Percentiles rank a stretch among this genome's conserved stretches.
These are phyloP conservation scores for Aleiodes testaceus DNA, from an alignment of 2,888 invertebrate genomes.

Conservation along the genomic window DNA sequence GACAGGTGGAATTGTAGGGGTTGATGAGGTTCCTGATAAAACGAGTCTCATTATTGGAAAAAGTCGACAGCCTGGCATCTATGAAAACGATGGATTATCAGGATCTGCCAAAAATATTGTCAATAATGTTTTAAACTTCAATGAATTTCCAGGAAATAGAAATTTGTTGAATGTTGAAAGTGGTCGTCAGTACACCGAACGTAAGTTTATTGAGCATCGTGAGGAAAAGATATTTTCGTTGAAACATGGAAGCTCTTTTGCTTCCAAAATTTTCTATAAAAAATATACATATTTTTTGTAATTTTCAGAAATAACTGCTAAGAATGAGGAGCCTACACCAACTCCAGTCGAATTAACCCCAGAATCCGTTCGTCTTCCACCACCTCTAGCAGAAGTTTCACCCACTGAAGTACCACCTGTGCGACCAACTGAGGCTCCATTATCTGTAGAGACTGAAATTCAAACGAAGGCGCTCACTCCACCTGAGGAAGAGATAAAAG, in stretches of 20 bases:
- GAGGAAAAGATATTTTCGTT: slow-evolving; percentile 19
- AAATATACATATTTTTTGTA: no score
- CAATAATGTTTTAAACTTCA: slow-evolving; percentile 56
- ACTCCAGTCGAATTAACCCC: not conserved
- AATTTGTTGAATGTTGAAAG: slow-evolving; percentile 65
- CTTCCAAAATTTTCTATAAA: no score
- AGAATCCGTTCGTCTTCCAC: no score
- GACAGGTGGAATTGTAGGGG: slow-evolving; percentile 41
- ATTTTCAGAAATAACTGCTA: not conserved
- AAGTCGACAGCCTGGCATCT: slow-evolving; percentile 52
- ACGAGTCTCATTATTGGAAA: slow-evolving; percentile 31
- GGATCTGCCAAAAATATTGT: slow-evolving; percentile 55
- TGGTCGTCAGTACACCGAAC: slow-evolving; percentile 52
- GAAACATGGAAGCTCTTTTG: no score
- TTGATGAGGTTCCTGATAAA: slow-evolving; percentile 7
- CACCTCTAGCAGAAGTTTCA: no score
- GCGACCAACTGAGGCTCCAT: not conserved
- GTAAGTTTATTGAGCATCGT: slow-evolving; percentile 50
- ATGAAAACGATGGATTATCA: slow-evolving; percentile 48
- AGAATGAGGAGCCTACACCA: not conserved
- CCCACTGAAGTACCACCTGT: not conserved
- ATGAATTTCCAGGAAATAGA: slow-evolving; percentile 62
- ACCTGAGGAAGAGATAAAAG: not conserved
- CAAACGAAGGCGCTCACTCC: not conserved
- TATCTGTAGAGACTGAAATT: not conserved